Conservation (phyloP, 2,797 vertebrate genomes). For the Coilia nasus region DNA sequence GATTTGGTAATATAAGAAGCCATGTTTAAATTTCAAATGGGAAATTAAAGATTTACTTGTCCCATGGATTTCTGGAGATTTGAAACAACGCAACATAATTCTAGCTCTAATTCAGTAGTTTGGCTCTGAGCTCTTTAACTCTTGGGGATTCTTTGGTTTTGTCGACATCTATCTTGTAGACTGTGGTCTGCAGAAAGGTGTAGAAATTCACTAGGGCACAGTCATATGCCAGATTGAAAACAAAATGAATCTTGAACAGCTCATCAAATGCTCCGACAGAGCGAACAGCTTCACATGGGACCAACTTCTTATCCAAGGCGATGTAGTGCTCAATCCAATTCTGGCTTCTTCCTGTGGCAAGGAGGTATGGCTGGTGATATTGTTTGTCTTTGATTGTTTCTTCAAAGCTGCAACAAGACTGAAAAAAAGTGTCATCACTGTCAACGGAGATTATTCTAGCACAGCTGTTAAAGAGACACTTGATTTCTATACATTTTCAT, state of each 20-base stretch:
- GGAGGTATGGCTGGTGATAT: not conserved
- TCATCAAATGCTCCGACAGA: not conserved
- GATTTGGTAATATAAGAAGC: too few relatives aligned
- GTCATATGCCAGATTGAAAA: constrained; percentile 29
- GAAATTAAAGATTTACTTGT: not conserved
- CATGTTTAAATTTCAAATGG: constrained; percentile 35
- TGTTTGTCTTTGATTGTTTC: not conserved
- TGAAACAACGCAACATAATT: constrained; percentile 11
- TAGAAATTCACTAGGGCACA: not conserved
- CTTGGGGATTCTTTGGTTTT: constrained; percentile 25
- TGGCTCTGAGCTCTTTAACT: not conserved
- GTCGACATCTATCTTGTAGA: constrained; percentile 20
- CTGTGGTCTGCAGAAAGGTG: constrained; percentile 30
- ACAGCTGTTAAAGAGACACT: too few relatives aligned
- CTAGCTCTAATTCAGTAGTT: not conserved
- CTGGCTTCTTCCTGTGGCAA: not conserved
- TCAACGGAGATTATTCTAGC: not conserved
- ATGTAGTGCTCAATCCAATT: not conserved
- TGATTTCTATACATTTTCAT: too few relatives aligned
- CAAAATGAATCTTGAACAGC: constrained; percentile 6
- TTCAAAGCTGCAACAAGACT: constrained; percentile 16
- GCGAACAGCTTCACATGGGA: not conserved
- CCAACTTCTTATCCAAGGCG: not conserved
- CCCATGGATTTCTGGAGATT: constrained; percentile 11
- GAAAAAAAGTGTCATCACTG: not conserved